Evolutionary conservation across 1,140 invertebrate species (phyloP).

Genomic region (Ceratoteleas bidentatus): DNA sequence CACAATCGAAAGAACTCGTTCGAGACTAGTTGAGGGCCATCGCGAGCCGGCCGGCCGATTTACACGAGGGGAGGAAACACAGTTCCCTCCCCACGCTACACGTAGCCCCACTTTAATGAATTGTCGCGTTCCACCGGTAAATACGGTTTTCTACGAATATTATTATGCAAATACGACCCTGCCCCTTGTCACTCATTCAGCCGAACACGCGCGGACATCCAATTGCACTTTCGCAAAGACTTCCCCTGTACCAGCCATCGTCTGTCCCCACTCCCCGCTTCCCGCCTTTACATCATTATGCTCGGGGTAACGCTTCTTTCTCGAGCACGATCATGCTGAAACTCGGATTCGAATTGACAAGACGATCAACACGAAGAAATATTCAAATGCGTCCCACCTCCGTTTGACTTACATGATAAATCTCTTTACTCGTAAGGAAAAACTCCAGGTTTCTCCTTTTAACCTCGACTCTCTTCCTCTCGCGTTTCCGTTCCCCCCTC

Average conservation of each 20-base stretch:
- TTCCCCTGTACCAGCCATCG: background rate
- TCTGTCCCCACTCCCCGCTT: background rate
- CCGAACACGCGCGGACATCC: constrained; percentile 48
- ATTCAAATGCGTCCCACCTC: constrained; percentile 34
- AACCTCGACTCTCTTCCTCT: constrained; percentile 3
- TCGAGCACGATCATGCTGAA: constrained; percentile 36
- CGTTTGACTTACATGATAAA: constrained; percentile 23
- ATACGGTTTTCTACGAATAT: constrained; percentile 59
- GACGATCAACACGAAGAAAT: constrained; percentile 56
- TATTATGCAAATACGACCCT: constrained; percentile 62
- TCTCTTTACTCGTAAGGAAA: constrained; percentile 24
- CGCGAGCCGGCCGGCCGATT: constrained; percentile 8
- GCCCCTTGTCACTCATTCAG: constrained; percentile 50
- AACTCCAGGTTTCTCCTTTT: background rate
- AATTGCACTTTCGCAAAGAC: constrained; percentile 56
- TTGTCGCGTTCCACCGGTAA: constrained; percentile 53
- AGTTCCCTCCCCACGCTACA: background rate
- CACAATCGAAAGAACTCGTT: constrained; percentile 36
- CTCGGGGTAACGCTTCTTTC: constrained; percentile 25
- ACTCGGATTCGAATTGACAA: constrained; percentile 60
- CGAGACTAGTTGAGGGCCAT: constrained; percentile 34
- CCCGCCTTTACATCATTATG: constrained; percentile 36
- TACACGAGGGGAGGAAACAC: background rate
- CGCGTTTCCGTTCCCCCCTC: background rate
- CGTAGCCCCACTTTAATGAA: constrained; percentile 34